These are phyloP conservation scores for Alethe castanea DNA, from an alignment of 2,113 vertebrate genomes.

Conservation along the genomic window DNA sequence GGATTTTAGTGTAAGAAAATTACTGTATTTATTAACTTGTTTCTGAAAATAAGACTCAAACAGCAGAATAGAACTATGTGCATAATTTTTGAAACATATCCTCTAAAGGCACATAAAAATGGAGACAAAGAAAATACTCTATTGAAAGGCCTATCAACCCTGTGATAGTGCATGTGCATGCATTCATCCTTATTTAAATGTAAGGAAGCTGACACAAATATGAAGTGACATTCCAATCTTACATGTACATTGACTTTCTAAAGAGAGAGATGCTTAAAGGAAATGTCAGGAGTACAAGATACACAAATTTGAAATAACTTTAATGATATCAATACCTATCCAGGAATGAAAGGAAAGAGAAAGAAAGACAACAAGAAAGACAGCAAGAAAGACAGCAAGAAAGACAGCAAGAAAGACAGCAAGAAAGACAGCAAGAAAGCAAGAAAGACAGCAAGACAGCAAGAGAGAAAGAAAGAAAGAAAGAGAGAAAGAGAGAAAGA, in stretches of 20 bases:
- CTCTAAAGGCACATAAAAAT: background rate
- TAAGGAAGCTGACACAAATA: background rate
- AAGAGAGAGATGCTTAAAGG: background rate
- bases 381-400: no score
- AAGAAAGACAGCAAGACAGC: no score
- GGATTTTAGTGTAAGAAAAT: background rate
- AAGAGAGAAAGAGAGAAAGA: background rate
- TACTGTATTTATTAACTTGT: background rate
- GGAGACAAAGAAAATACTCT: background rate
- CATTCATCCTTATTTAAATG: background rate
- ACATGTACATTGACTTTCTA: background rate
- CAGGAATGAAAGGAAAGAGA: background rate
- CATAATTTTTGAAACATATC: background rate
- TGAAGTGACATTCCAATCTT: background rate
- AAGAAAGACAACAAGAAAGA: no score
- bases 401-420: background rate
- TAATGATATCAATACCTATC: background rate
- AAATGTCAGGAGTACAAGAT: background rate
- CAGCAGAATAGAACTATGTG: background rate
- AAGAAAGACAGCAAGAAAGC: no score
- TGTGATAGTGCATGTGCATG: background rate
- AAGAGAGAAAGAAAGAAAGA: background rate
- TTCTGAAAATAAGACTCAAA: background rate
- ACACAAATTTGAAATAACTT: background rate
- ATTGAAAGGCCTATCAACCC: background rate